Evolutionary conservation across 2,888 invertebrate genomes (phyloP).

Genomic region (Hypsopygia costalis): DNA sequence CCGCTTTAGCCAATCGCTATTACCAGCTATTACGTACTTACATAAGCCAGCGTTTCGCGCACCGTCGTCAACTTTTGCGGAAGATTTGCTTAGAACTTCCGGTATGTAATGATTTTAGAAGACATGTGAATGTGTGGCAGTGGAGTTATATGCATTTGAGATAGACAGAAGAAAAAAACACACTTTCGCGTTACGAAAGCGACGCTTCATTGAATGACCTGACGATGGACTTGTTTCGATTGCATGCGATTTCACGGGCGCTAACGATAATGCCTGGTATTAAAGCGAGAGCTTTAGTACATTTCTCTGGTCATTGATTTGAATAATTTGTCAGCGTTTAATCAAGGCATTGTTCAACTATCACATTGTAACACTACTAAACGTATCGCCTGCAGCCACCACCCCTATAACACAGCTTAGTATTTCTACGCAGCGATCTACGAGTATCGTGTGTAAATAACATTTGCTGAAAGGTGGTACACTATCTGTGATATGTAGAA

Average conservation of each 20-base stretch:
- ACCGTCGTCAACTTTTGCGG: slow-evolving; percentile 32
- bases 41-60: slow-evolving; percentile 38
- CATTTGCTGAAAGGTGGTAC: too few relatives aligned
- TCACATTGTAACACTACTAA: too few relatives aligned
- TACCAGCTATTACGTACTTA: too few relatives aligned
- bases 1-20: slow-evolving; percentile 32
- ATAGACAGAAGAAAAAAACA: slow-evolving; percentile 34
- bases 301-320: slow-evolving; percentile 21
- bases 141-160: slow-evolving; percentile 5
- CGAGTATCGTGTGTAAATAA: too few relatives aligned
- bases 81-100: slow-evolving; percentile 36
- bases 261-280: slow-evolving; percentile 45
- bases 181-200: slow-evolving; percentile 73
- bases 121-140: slow-evolving; percentile 2
- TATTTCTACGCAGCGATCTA: too few relatives aligned
- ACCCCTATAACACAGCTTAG: too few relatives aligned
- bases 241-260: slow-evolving; percentile 34
- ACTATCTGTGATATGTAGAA: too few relatives aligned
- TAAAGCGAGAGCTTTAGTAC: slow-evolving; percentile 44
- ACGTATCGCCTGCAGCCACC: too few relatives aligned
- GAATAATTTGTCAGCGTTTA: slow-evolving; percentile 20
- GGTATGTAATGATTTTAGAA: slow-evolving; percentile 24
- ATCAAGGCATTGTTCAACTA: neutral
- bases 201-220: slow-evolving; percentile 57
- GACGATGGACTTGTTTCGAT: slow-evolving; percentile 55